Conservation (phyloP, 2,797 vertebrate genomes). For the Acestrorhynchus altus region DNA sequence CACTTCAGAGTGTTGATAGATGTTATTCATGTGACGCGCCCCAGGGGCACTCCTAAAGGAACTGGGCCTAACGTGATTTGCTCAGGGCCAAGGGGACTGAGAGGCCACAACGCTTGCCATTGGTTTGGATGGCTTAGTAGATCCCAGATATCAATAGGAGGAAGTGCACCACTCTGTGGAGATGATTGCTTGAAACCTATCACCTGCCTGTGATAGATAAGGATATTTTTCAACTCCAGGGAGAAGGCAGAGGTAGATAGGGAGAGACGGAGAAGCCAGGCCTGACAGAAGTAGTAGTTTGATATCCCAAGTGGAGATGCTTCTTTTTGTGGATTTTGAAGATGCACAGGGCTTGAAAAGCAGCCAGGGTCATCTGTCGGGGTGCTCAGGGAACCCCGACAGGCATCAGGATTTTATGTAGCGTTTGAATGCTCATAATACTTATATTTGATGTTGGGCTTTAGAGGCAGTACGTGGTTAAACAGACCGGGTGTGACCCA, state of each 20-base stretch:
- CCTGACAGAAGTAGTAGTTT: slow-evolving; percentile 53
- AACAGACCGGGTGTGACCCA: slow-evolving; percentile 69
- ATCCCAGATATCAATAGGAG: slow-evolving; percentile 75
- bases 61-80: slow-evolving; percentile 76
- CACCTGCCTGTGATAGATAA: slow-evolving; percentile 78
- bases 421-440: slow-evolving; percentile 65
- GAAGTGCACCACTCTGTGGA: slow-evolving; percentile 67
- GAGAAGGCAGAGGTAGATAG: slow-evolving; percentile 53
- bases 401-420: slow-evolving; percentile 74
- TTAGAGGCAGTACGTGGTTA: slow-evolving; percentile 59
- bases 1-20: slow-evolving; percentile 79
- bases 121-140: slow-evolving; percentile 70
- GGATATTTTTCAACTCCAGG: slow-evolving; percentile 71
- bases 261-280: slow-evolving; percentile 53
- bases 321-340: slow-evolving; percentile 51
- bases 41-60: slow-evolving; percentile 70
- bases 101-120: slow-evolving; percentile 64
- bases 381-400: slow-evolving; percentile 62
- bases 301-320: slow-evolving; percentile 56
- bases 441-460: slow-evolving; percentile 69
- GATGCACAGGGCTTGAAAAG: slow-evolving; percentile 60
- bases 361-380: slow-evolving; percentile 60
- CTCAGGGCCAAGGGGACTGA: slow-evolving; percentile 70
- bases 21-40: slow-evolving; percentile 75
- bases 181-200: slow-evolving; percentile 71